Percentiles rank a stretch among this genome's conserved stretches.
phyloP scores from a whole-genome alignment of 2,113 vertebrate genomes.

The Emydura subglobosa region DNA sequence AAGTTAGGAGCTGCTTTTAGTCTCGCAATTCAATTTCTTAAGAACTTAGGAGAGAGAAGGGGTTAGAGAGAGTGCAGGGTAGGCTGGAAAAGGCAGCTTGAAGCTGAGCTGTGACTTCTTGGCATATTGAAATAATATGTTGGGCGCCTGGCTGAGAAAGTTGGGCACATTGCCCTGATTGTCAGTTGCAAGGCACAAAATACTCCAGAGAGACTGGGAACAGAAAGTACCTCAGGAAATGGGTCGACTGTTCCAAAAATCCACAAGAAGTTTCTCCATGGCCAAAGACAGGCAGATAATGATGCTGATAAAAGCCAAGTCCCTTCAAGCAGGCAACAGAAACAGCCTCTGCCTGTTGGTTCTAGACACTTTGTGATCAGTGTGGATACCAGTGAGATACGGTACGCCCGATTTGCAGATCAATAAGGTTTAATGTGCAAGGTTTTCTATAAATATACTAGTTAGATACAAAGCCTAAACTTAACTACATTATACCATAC shows the following conservation, averaged over 20 bases:
- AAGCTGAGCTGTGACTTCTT: neutral
- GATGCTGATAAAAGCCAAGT: neutral
- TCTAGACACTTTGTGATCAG: too few relatives aligned
- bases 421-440: too few relatives aligned
- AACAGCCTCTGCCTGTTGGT: neutral
- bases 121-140: neutral
- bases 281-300: neutral
- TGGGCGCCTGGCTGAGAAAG: neutral
- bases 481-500: too few relatives aligned
- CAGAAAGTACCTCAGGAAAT: neutral
- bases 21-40: neutral
- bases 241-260: neutral
- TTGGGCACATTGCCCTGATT: neutral
- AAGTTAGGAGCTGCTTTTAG: neutral
- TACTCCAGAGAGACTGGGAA: neutral
- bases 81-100: neutral
- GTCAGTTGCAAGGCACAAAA: neutral
- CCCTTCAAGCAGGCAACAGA: neutral
- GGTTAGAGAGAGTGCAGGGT: neutral
- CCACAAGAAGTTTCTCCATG: neutral
- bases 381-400: too few relatives aligned
- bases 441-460: too few relatives aligned
- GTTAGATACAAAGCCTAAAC: too few relatives aligned
- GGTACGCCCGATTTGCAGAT: too few relatives aligned
- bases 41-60: neutral